Base-by-base conservation (phyloP, 1,140 invertebrate species). In the Drosophila rhopaloa region DNA sequence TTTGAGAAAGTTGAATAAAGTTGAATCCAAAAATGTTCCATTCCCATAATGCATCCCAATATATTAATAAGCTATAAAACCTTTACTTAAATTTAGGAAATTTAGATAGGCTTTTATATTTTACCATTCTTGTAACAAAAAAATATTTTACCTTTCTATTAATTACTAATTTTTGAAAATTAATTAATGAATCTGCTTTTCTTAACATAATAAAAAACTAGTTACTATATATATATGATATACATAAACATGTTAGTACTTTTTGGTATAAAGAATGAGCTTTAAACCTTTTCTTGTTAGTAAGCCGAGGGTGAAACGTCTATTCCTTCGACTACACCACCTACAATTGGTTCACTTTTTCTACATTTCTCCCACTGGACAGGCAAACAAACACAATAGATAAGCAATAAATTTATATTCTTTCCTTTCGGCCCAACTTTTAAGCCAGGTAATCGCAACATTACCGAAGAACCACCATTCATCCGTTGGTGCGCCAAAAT, bases 351-450 rank as follows among this genome's bases (percentile, higher is more conserved):
- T 27, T 32, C 5, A 14, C 11, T 24, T 19, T 61, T n/a, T 32
- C 13, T 13, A 58, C 14, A 11, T 16, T 24, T 5, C 24, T 10
- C 10, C 2, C 54, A 11, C 10, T 14, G 29, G 13, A 11, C 54
- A 56, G 13, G 5, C 16, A 35, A 38, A 24, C 53, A 24, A 41
- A 29, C 11, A 41, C 13, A 29, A 16, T 27, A 56, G 40, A 37
- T 9, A 35, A 41, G n/a, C 24, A 44, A 46, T 46, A 57, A 46
- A 58, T 46, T 58, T 46, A 46, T n/a, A 46, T n/a, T 46, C 27
- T 5, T 10, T 58, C 9, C 41, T 58, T 58, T 58, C 56, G 56
- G 55, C 55, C 55, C 7, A 27, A 8, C n/a, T 10, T 16, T 13
- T 13, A 44, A 57, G 55, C 14, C 13, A 13, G 14, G 43, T 19